Percentiles rank a stretch among this genome's conserved stretches.
Evolutionary conservation across 2,888 invertebrate species (phyloP).

Genomic region (Pycnomerus fuliginosus): DNA sequence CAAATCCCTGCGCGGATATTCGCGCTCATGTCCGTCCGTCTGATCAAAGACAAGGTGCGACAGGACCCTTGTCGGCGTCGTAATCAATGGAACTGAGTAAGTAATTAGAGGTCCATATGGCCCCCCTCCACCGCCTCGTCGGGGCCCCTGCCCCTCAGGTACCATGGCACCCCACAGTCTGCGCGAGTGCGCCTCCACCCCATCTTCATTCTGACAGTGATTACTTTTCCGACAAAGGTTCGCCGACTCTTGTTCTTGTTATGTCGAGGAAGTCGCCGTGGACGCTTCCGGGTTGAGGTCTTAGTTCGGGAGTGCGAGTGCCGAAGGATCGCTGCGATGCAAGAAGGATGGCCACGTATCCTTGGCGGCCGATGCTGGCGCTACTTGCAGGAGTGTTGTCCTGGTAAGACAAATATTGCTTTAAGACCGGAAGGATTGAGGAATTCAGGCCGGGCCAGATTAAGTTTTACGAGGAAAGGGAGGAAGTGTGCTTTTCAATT

Average conservation of each 20-base stretch:
- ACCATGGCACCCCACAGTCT: conserved; percentile 50
- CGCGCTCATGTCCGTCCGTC: no score
- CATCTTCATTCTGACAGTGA: conserved; percentile 43
- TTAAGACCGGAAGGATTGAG: background rate
- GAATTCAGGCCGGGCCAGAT: background rate
- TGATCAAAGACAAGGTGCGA: no score
- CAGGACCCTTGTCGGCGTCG: conserved; percentile 30
- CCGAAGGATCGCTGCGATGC: conserved; percentile 17
- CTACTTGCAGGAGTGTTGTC: conserved; percentile 22
- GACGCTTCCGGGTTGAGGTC: conserved; percentile 41
- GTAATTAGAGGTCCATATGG: conserved; percentile 37
- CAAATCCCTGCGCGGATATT: conserved; percentile 4
- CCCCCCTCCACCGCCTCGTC: no score
- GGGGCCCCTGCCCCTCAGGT: conserved; percentile 25
- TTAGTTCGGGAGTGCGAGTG: no score
- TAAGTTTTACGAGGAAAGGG: no score
- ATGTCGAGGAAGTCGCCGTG: conserved; percentile 29
- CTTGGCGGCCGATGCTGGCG: conserved; percentile 26
- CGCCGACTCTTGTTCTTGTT: conserved; percentile 38
- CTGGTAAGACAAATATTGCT: conserved; percentile 31
- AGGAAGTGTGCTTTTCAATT: no score
- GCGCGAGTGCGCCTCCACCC: conserved; percentile 38
- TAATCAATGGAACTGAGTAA: conserved; percentile 35
- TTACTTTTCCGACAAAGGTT: conserved; percentile 43
- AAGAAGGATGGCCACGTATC: conserved; percentile 28